phyloP scores from a whole-genome alignment of 2,888 invertebrate species.

The Scaptomyza flava region DNA sequence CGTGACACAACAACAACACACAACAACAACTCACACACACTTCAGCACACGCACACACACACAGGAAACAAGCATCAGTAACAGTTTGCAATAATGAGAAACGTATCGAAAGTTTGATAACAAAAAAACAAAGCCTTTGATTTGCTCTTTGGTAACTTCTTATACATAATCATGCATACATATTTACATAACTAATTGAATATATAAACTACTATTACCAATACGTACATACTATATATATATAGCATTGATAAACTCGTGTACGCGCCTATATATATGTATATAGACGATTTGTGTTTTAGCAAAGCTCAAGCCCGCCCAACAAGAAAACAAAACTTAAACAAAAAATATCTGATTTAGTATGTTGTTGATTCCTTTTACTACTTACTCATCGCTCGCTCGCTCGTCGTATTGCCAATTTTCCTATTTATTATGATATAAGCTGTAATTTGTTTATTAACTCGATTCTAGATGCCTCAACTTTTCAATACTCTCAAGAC shows the following conservation, averaged over 20 bases:
- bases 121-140: slow-evolving; percentile 63
- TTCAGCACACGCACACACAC: slow-evolving; percentile 13
- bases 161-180: slow-evolving; percentile 65
- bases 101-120: slow-evolving; percentile 48
- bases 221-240: slow-evolving; percentile 38
- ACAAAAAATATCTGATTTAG: slow-evolving; percentile 23
- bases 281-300: slow-evolving; percentile 76
- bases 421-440: slow-evolving; percentile 62
- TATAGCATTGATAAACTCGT: slow-evolving; percentile 19
- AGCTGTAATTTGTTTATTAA: slow-evolving; percentile 54
- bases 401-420: slow-evolving; percentile 81
- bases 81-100: slow-evolving; percentile 35
- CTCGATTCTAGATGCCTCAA: slow-evolving; percentile 48
- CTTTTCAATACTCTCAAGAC: slow-evolving; percentile 66
- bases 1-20: slow-evolving; percentile 48
- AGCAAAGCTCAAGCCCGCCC: slow-evolving; percentile 72
- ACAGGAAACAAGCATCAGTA: slow-evolving; percentile 32
- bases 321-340: slow-evolving; percentile 52
- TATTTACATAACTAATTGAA: slow-evolving; percentile 57
- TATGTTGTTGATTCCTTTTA: slow-evolving; percentile 68
- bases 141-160: slow-evolving; percentile 68
- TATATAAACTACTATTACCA: slow-evolving; percentile 40
- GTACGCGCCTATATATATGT: slow-evolving; percentile 49
- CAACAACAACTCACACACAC: slow-evolving; percentile 32
- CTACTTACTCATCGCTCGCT: slow-evolving; percentile 75